These are phyloP conservation scores for Eurypyga helias DNA, from an alignment of 2,113 vertebrate genomes.

Conservation along the genomic window DNA sequence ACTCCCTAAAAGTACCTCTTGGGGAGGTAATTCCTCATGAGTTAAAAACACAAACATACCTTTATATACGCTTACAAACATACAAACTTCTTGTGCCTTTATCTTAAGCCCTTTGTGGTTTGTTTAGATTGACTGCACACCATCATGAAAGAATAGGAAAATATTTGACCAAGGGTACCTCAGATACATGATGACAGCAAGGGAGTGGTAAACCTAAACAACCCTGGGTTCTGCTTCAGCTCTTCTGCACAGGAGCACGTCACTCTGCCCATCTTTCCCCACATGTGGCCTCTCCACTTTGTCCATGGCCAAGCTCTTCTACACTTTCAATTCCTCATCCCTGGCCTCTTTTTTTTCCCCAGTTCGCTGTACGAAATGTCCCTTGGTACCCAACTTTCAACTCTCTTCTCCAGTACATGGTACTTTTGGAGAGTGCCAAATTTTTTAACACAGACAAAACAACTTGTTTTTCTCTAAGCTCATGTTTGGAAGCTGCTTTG, in stretches of 20 bases:
- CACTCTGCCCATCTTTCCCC: neutral
- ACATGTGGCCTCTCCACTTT: neutral
- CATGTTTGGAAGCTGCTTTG: conserved; percentile 19
- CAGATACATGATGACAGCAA: neutral
- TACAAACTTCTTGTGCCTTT: neutral
- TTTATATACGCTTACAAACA: too few relatives aligned
- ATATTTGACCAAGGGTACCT: neutral
- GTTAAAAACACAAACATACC: neutral
- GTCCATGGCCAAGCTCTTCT: neutral
- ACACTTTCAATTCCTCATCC: neutral
- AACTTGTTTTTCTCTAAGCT: conserved; percentile 47
- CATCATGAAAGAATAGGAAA: neutral
- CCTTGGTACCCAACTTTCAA: neutral
- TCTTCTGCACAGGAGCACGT: neutral
- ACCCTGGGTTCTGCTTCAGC: neutral
- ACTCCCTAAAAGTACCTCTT: neutral
- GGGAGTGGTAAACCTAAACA: neutral
- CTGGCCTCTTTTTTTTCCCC: neutral
- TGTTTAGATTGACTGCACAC: neutral
- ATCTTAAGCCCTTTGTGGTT: neutral
- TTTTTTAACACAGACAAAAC: conserved; percentile 11
- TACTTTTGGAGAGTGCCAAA: neutral
- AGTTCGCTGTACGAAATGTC: neutral
- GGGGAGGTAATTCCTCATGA: neutral
- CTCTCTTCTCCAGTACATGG: neutral